Conservation (phyloP, 2,797 vertebrate genomes). For the Malurus leucopterus region DNA sequence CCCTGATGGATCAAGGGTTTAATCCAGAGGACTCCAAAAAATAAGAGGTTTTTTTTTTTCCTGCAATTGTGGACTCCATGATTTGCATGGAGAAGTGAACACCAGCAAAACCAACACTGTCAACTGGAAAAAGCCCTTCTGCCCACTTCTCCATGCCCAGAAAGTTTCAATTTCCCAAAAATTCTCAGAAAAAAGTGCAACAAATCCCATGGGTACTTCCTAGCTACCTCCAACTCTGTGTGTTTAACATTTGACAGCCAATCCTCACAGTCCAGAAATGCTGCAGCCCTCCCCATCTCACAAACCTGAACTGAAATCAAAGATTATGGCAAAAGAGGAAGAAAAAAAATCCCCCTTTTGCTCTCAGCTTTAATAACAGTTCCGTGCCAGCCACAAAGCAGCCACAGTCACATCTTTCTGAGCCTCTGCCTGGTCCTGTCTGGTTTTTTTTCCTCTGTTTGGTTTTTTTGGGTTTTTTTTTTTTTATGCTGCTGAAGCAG, state of each 20-base stretch:
- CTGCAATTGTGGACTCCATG: background rate
- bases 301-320: background rate
- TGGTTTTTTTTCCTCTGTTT: background rate
- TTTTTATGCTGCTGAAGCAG: background rate
- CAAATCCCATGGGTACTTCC: background rate
- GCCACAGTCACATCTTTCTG: background rate
- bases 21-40: background rate
- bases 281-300: background rate
- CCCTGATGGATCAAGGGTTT: background rate
- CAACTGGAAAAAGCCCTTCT: background rate
- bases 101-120: background rate
- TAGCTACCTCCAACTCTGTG: background rate
- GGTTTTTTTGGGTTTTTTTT: fast-evolving
- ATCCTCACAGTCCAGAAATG: background rate
- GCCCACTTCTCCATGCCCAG: background rate
- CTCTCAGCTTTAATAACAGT: background rate
- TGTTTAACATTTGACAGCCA: background rate
- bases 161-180: background rate
- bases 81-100: background rate
- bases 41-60: background rate
- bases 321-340: background rate
- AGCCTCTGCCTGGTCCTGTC: background rate
- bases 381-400: background rate
- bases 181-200: background rate
- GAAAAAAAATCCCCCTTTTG: background rate